Evolutionary conservation across 2,113 vertebrate genomes (phyloP).

Genomic region (Oxyruncus cristatus): DNA sequence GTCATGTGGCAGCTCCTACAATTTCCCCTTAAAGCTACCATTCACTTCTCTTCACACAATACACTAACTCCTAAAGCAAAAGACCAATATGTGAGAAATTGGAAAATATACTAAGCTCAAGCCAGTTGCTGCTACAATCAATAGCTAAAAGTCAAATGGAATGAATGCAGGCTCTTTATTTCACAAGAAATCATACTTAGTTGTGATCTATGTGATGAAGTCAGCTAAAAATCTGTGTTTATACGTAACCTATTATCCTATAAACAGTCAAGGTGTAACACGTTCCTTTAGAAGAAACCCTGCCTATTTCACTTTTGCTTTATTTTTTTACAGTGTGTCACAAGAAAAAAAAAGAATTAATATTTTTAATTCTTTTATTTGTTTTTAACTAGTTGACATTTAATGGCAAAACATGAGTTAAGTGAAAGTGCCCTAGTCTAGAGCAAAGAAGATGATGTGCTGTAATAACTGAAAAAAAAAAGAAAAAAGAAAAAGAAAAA

Average conservation of each 20-base stretch:
- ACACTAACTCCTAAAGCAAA: not conserved
- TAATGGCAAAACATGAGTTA: not conserved
- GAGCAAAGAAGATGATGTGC: not conserved
- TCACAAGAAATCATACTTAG: not conserved
- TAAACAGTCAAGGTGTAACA: not conserved
- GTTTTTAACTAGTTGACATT: not conserved
- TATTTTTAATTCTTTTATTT: not conserved
- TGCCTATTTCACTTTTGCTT: not conserved
- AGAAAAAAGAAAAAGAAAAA: not conserved
- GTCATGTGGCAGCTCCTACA: not conserved
- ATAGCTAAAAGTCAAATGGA: not conserved
- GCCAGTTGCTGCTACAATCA: not conserved
- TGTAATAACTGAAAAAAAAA: not conserved
- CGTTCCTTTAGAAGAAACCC: not conserved
- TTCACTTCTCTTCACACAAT: not conserved
- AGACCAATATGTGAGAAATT: not conserved
- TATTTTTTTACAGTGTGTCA: not conserved
- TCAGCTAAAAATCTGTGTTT: not conserved
- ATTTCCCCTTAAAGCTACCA: not conserved
- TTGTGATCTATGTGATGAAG: not conserved
- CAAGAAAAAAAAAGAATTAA: not conserved
- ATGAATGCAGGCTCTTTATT: not conserved
- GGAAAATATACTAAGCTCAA: not conserved
- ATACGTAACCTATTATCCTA: not conserved
- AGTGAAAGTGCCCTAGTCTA: not conserved